phyloP scores from a whole-genome alignment of 2,888 invertebrate species.

The Quadriops clusia region DNA sequence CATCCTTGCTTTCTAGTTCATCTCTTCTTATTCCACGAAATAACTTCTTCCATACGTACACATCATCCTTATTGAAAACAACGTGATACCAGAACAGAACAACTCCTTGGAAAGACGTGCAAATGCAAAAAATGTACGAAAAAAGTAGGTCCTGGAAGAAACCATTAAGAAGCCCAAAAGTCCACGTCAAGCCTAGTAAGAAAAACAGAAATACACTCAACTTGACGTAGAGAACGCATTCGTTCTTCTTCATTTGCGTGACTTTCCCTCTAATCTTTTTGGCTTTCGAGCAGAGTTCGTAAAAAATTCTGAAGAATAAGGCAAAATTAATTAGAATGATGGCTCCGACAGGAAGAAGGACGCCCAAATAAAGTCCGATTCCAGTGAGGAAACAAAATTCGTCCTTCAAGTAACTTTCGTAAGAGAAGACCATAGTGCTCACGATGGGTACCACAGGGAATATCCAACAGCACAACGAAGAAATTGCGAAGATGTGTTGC shows the following conservation, averaged over 20 bases:
- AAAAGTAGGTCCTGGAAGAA: conserved; percentile 2
- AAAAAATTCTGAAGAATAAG: conserved; percentile 5
- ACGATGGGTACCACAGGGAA: conserved; percentile 8
- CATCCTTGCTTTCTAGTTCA: too few relatives aligned
- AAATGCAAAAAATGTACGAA: conserved; percentile 8
- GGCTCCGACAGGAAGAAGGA: conserved; percentile 5
- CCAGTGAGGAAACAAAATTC: conserved; percentile 7
- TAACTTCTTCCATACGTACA: conserved; percentile 5
- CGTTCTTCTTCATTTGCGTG: too few relatives aligned
- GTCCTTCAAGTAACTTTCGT: background rate
- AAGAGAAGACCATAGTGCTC: background rate
- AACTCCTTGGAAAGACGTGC: conserved; percentile 7
- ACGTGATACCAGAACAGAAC: conserved; percentile 7
- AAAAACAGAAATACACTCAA: conserved; percentile 10
- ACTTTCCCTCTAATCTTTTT: too few relatives aligned
- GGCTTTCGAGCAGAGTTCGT: too few relatives aligned
- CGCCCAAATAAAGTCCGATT: conserved; percentile 5
- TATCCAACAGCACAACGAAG: conserved; percentile 5
- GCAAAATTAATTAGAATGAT: conserved; percentile 6
- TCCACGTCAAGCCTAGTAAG: conserved; percentile 9
- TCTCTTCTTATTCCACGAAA: too few relatives aligned
- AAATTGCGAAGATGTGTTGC: background rate
- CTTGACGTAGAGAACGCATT: conserved; percentile 4
- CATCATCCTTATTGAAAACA: conserved; percentile 5
- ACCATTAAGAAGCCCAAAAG: conserved; percentile 8